Base-by-base conservation (phyloP, 37 sponge, comb jelly and placozoan species). In the Spongilla lacustris region DNA sequence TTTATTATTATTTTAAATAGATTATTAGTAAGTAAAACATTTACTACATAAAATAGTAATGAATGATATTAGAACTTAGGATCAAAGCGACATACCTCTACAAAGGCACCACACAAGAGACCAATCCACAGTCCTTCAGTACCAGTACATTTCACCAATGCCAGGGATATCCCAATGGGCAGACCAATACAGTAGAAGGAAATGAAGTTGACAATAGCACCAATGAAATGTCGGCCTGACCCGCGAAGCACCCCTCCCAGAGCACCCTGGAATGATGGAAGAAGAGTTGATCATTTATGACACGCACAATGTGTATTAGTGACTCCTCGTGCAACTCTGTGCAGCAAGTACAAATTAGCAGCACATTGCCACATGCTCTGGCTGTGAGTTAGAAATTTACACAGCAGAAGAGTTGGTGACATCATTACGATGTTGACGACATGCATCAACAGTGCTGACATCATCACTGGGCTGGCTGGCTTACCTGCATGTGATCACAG, bases 101-200 rank as follows among this genome's bases (percentile, higher is more conserved):
- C 58, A 58, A 58, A 58, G 58, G 58, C 58, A 14, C 58, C 58
- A 58, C 58, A 58, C 14, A 58, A 58, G 58, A 87, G 76, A 1
- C 92, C 92, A 67, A 80, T 46, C 92, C 92, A 92, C 48, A 83
- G 24, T n/a, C 92, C 92, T 21, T 68, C 11, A 50, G 73, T 41
- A 3, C 88, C 88, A 41, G 74, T 24, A 10, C 73, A 26, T 29
- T 69, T 80, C 27, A 46, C 71, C 27, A 87, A 22, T 0, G 81
- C 88, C 77, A 92, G 74, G 31, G 77, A 29, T 17, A 79, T 37
- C 0, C 88, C 88, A 69, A 92, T 31, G 21, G 92, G 85, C 26
- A 92, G 71, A 23, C 84, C 92, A 73, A 92, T 46, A 8, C 83
- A 31, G 31, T 77, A 87, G 66, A 80, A 92, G 13, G 77, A n/a